Evolutionary conservation across 1,140 invertebrate genomes (phyloP).

Genomic region (Mizuhopecten yessoensis): DNA sequence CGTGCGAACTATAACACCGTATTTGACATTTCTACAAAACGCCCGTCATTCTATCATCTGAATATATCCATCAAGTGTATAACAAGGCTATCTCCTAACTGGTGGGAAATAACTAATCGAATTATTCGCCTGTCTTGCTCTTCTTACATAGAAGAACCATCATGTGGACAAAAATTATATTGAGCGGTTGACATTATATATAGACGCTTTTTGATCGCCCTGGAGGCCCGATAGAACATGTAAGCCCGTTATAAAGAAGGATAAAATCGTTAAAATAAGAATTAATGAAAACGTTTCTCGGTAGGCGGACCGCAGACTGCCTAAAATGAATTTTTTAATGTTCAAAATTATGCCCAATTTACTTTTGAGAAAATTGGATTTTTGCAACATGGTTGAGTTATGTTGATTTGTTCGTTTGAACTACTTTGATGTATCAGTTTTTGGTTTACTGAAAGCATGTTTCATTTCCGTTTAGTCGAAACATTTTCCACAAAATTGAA

Average conservation of each 20-base stretch:
- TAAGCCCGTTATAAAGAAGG: slow-evolving; percentile 18
- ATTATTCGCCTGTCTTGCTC: slow-evolving; percentile 3
- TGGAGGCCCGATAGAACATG: background rate
- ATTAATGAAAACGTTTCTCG: slow-evolving; percentile 23
- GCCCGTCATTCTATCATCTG: slow-evolving; percentile 30
- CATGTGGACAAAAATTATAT: slow-evolving; percentile 34
- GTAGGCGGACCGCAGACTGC: slow-evolving; percentile 35
- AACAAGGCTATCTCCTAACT: slow-evolving; percentile 25
- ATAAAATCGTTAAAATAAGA: slow-evolving; percentile 40
- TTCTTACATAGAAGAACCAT: slow-evolving; percentile 28
- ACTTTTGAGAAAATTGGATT: slow-evolving; percentile 39
- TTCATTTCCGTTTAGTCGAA: slow-evolving; percentile 38
- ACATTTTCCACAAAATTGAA: slow-evolving; percentile 39
- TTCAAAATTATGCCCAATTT: slow-evolving; percentile 39
- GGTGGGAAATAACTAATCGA: slow-evolving; percentile 38
- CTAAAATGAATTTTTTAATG: slow-evolving; percentile 40
- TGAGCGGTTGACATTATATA: slow-evolving; percentile 38
- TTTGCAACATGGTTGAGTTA: slow-evolving; percentile 34
- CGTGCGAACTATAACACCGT: slow-evolving; percentile 22
- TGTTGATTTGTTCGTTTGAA: slow-evolving; percentile 39
- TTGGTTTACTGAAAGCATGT: slow-evolving; percentile 34
- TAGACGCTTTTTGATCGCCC: slow-evolving; percentile 21
- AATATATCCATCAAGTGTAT: slow-evolving; percentile 31
- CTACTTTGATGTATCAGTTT: slow-evolving; percentile 17
- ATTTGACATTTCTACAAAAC: slow-evolving; percentile 35